phyloP scores from a whole-genome alignment of 1,140 invertebrate species.

The Elymnias hypermnestra region DNA sequence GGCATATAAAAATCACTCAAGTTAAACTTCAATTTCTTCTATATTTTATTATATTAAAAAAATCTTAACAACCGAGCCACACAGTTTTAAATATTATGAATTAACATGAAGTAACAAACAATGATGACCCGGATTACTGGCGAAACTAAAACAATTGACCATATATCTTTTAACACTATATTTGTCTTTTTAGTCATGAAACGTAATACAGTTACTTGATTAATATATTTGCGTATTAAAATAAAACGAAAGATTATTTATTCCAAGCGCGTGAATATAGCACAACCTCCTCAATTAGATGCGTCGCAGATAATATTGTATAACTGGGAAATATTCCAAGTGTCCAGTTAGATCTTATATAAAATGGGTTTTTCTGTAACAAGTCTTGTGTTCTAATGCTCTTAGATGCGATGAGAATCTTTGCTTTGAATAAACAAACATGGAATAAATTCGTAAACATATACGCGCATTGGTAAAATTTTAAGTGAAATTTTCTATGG shows the following conservation, averaged over 20 bases:
- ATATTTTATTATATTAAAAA: too few species aligned
- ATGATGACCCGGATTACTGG: too few species aligned
- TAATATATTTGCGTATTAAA: neutral
- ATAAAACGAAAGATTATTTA: slow-evolving; percentile 19
- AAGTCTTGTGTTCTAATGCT: slow-evolving; percentile 2
- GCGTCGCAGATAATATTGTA: slow-evolving; percentile 42
- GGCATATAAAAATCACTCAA: too few species aligned
- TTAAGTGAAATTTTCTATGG: too few species aligned
- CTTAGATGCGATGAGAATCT: slow-evolving; percentile 1
- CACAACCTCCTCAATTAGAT: slow-evolving; percentile 52
- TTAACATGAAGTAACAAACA: too few species aligned
- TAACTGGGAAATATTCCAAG: slow-evolving; percentile 36
- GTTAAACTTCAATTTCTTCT: too few species aligned
- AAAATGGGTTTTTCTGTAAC: slow-evolving; percentile 23
- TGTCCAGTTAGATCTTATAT: slow-evolving; percentile 27
- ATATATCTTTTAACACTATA: too few species aligned
- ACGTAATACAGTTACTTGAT: slow-evolving; percentile 1
- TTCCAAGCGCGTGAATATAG: slow-evolving; percentile 25
- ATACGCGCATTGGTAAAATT: too few species aligned
- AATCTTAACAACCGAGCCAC: too few species aligned
- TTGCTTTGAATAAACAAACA: neutral
- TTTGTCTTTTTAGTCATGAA: slow-evolving; percentile 3
- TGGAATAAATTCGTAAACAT: too few species aligned
- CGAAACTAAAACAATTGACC: too few species aligned
- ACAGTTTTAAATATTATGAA: too few species aligned